Conservation (phyloP, 1,140 invertebrate genomes). For the Cydia splendana region DNA sequence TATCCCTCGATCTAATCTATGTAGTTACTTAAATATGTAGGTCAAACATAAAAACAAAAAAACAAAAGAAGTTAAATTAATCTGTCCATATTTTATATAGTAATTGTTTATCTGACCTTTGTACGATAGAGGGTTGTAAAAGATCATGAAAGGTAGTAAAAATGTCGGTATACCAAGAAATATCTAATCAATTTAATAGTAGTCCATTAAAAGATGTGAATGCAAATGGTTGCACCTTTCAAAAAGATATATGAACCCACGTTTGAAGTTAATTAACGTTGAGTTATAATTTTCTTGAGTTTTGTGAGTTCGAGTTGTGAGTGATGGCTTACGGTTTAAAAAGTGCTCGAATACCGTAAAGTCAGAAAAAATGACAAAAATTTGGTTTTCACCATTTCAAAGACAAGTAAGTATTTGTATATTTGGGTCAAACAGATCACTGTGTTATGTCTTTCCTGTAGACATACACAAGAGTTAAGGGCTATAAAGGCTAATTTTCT, state of each 20-base stretch:
- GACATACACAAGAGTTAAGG: too few species aligned
- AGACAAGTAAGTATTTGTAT: conserved; percentile 14
- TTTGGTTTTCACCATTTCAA: conserved; percentile 3
- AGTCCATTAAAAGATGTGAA: not conserved
- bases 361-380: not conserved
- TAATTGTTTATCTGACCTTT: not conserved
- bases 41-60: too few species aligned
- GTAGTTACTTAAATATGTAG: too few species aligned
- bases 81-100: too few species aligned
- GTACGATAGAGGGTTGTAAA: not conserved
- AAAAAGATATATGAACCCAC: not conserved
- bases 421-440: too few species aligned
- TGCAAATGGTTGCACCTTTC: not conserved
- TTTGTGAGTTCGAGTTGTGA: not conserved
- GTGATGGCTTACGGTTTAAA: not conserved
- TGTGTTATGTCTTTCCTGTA: too few species aligned
- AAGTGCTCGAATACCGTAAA: not conserved
- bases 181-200: not conserved
- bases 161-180: not conserved
- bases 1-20: too few species aligned
- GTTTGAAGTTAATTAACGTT: not conserved
- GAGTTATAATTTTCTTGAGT: not conserved
- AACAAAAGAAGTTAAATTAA: too few species aligned
- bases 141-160: not conserved
- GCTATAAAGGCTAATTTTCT: too few species aligned